Evolutionary conservation across 2,113 vertebrate genomes (phyloP), one percentile per base, ranked within the genome.

Genomic region (Cercocebus atys): DNA sequence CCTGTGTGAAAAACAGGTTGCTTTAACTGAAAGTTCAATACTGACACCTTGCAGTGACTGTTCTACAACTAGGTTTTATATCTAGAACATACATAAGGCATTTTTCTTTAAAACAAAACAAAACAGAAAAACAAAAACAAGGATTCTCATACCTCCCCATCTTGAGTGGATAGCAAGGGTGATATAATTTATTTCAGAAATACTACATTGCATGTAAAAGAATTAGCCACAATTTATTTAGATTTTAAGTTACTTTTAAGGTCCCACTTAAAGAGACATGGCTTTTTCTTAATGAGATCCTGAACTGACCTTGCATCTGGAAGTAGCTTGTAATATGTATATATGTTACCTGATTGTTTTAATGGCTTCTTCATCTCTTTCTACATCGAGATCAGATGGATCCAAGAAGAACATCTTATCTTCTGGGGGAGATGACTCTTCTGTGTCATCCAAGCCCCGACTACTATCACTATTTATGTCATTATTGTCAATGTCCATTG

Each of bases 351-450:
- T 99, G 95, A 99, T 99, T 45, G 99, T 99, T 98, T 99, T 99
- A 93, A 99, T 98, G 95, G 99, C 98, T 98, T 99, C 99, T 96
- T 99, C 99, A 76, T 99, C 99, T 98, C 99, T 99, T 96, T 99
- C 99, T 86, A 99, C 98, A 83, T 99, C 99, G 22, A 99, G 98
- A 89, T 99, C 99, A 40, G 99, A 99, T 0, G 99, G 99, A 98
- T 99, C 99, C 98, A 99, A 99, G 98, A 99, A 99, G 83, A 99
- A 99, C 95, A 99, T 99, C 98, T 99, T 99, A 97, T 99, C 99
- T 66, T 99, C 99, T 52, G 99, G 99, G n/a, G 99, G 99, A 93
- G 99, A 99, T 2, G 99, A 98, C 90, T 99, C 99, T 97, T 99
- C 99, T 20, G 98, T 97, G 98, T 99, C 99, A 66, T 99, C 99